Percentiles rank a stretch among this genome's conserved stretches.
Conservation (phyloP, 2,888 invertebrate species). For the Zaprionus bogoriensis region DNA sequence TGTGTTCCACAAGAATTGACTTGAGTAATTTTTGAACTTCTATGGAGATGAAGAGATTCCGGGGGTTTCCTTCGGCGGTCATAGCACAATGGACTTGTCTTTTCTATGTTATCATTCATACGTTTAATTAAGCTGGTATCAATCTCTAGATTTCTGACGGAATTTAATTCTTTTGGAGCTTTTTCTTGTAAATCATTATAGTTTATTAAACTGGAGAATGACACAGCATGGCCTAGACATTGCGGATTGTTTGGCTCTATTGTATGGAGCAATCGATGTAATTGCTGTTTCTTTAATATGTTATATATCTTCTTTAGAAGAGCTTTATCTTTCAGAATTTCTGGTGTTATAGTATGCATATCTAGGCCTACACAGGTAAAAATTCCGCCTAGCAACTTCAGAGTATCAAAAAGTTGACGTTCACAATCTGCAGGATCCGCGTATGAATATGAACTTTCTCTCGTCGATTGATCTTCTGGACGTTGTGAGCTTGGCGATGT, state of each 20-base stretch:
- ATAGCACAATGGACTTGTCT: too few species aligned
- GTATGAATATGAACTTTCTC: background rate
- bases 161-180: background rate
- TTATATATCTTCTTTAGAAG: conserved; percentile 85
- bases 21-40: background rate
- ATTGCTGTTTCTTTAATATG: conserved; percentile 80
- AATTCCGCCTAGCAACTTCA: conserved; percentile 57
- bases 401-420: conserved; percentile 62
- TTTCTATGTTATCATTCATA: background rate
- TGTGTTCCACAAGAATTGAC: conserved; percentile 70
- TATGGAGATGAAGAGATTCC: conserved; percentile 37
- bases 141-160: background rate
- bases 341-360: conserved; percentile 87
- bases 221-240: conserved; percentile 51
- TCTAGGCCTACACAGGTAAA: conserved; percentile 75
- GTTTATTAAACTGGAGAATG: conserved; percentile 63
- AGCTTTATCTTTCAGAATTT: conserved; percentile 88
- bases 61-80: conserved; percentile 54
- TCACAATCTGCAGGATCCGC: conserved; percentile 26
- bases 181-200: conserved; percentile 14
- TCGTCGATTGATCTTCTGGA: conserved; percentile 39
- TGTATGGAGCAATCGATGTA: conserved; percentile 79
- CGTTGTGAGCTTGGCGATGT: conserved; percentile 78
- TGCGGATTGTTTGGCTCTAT: conserved; percentile 44
- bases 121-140: background rate